Evolutionary conservation across 2,113 vertebrate species (phyloP), one percentile per base, ranked within the genome.

Genomic region (Pachyramphus minor): DNA sequence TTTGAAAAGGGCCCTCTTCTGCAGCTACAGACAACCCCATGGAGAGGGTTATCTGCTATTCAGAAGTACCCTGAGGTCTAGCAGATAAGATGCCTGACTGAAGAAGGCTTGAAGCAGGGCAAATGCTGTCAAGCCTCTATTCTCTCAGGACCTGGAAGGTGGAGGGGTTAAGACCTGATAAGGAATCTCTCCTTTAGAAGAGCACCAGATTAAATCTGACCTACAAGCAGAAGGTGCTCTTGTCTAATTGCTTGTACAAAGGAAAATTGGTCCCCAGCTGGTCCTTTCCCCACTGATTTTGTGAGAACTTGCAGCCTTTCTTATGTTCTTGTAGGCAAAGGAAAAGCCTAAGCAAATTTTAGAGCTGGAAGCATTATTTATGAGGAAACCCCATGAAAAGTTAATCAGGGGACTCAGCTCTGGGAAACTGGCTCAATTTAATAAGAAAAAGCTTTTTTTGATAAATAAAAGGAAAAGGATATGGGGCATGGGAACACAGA

Each of bases 141-240:
- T 90, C 59, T 95, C 41, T 37, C 13, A 5, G 41, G 94, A 42
- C 21, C 84, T 87, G 67, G 63, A 79, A 87, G 94, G 71, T 24
- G 21, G 17, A 90, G 27, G 78, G 84, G 87, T 93, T 91, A 87
- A 89, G 27, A 69, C 39, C 71, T 62, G 78, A 85, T 83, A 88
- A 90, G 27, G 66, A 55, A 79, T 58, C 39, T 68, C 42, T 89
- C 17, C 39, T 96, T 50, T 69, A 27, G 22, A 49, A 91, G 25
- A 82, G 11, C 23, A 33, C 53, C 63, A 83, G 89, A 94, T 95
- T 87, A 94, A 88, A 95, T 93, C 82, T 96, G 95, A 94, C 94
- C 95, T 96, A 85, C 90, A 90, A 89, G 58, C 53, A 69, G 68
- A 86, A 85, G 71, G 87, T 95, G 62, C 8, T 89, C 35, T 60